Evolutionary conservation across 2,797 vertebrate species (phyloP).

Genomic region (Acipenser transmontanus): DNA sequence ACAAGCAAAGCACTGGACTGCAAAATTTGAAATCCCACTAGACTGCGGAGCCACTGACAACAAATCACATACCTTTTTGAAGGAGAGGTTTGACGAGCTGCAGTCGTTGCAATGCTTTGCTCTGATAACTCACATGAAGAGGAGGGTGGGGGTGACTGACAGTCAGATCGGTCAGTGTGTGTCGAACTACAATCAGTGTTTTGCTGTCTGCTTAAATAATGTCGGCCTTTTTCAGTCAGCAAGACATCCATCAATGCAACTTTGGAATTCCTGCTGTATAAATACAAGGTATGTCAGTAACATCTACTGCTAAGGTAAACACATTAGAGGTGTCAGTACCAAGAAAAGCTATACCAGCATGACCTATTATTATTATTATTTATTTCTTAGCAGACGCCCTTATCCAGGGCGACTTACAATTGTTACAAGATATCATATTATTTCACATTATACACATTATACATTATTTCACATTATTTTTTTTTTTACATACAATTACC

Average conservation of each 20-base stretch:
- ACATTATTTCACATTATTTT: too few relatives aligned
- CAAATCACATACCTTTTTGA: background rate
- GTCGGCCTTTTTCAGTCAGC: conserved; percentile 41
- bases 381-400: too few relatives aligned
- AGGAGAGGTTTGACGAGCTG: background rate
- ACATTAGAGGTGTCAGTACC: too few relatives aligned
- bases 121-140: background rate
- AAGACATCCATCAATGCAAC: conserved; percentile 66
- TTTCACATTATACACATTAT: too few relatives aligned
- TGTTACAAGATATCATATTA: too few relatives aligned
- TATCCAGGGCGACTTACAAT: too few relatives aligned
- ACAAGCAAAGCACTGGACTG: too few relatives aligned
- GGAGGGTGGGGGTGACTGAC: background rate
- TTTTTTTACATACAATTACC: too few relatives aligned
- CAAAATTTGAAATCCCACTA: background rate
- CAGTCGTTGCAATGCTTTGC: background rate
- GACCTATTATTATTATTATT: too few relatives aligned
- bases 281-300: conserved; percentile 30
- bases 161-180: background rate
- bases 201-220: conserved; percentile 7
- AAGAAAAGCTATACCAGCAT: too few relatives aligned
- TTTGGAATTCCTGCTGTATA: conserved; percentile 66
- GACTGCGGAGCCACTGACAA: background rate
- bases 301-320: background rate
- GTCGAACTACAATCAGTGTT: too few relatives aligned